Percentiles rank a stretch among this genome's conserved stretches.
Evolutionary conservation across 2,797 vertebrate genomes (phyloP).

Genomic region (Scomberomorus guttatus): DNA sequence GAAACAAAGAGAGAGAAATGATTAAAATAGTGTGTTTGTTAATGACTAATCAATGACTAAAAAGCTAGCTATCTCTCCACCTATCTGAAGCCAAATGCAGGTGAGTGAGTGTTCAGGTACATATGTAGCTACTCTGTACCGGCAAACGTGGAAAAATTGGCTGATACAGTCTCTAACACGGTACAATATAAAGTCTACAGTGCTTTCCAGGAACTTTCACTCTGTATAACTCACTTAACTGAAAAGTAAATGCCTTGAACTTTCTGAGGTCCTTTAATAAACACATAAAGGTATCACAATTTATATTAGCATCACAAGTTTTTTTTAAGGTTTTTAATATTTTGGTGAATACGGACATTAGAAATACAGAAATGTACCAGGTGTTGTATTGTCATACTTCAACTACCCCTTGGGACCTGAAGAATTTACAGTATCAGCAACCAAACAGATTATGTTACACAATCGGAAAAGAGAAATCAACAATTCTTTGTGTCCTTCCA

Average conservation of each 20-base stretch:
- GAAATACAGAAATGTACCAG: background rate
- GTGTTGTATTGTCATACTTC: background rate
- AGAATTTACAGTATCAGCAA: conserved; percentile 1
- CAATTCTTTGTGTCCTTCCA: background rate
- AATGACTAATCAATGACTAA: conserved; percentile 23
- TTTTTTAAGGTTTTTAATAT: background rate
- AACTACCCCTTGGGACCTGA: background rate
- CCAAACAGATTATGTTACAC: background rate
- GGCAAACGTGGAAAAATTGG: background rate
- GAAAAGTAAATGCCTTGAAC: background rate
- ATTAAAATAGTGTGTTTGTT: background rate
- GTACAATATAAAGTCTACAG: background rate
- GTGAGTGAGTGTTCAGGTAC: background rate
- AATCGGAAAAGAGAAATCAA: background rate
- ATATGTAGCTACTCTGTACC: background rate
- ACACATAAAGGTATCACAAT: background rate
- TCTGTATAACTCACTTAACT: background rate
- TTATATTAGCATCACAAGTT: background rate
- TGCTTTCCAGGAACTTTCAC: background rate
- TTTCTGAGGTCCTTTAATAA: background rate
- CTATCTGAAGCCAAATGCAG: conserved; percentile 10
- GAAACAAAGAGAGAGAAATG: conserved; percentile 5
- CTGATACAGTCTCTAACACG: background rate
- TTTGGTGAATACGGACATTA: background rate
- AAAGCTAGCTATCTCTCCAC: conserved; percentile 19